Evolutionary conservation across 2,888 invertebrate genomes (phyloP).

Genomic region (Bembecia ichneumoniformis): DNA sequence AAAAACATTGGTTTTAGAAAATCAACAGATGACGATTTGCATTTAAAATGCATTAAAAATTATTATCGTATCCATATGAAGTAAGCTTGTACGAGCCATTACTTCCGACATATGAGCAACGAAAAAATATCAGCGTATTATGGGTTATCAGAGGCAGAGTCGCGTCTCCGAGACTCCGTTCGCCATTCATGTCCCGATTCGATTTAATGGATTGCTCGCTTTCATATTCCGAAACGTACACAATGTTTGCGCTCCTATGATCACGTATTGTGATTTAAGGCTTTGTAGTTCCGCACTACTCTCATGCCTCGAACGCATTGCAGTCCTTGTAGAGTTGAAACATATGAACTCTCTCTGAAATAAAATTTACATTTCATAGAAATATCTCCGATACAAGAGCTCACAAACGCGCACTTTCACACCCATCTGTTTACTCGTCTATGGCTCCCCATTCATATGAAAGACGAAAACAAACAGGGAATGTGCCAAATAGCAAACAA

Average conservation of each 20-base stretch:
- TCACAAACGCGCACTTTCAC: slow-evolving; percentile 45
- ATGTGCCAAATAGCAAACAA: slow-evolving; percentile 73
- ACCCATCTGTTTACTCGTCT: slow-evolving; percentile 63
- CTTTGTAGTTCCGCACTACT: slow-evolving; percentile 32
- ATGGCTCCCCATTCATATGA: slow-evolving; percentile 70
- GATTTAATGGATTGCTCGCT: slow-evolving; percentile 69
- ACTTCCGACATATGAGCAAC: slow-evolving; percentile 72
- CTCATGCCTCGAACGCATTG: not conserved
- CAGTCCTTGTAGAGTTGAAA: slow-evolving; percentile 1
- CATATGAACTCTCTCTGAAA: slow-evolving; percentile 17
- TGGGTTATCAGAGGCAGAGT: slow-evolving; percentile 66
- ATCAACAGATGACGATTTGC: not conserved
- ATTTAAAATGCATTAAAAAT: too few relatives aligned
- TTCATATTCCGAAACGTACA: slow-evolving; percentile 61
- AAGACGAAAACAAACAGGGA: slow-evolving; percentile 70
- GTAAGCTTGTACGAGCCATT: slow-evolving; percentile 52
- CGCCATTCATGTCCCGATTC: slow-evolving; percentile 52
- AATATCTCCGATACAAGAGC: slow-evolving; percentile 53
- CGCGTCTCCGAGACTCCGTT: slow-evolving; percentile 48
- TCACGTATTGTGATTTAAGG: slow-evolving; percentile 53
- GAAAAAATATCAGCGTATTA: slow-evolving; percentile 72
- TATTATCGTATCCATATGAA: slow-evolving; percentile 31
- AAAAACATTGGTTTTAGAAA: not conserved
- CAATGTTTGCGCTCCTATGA: slow-evolving; percentile 60
- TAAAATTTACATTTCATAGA: slow-evolving; percentile 48